Conservation (phyloP, 2,888 invertebrate species). For the Hydrotaea cyrtoneurina region DNA sequence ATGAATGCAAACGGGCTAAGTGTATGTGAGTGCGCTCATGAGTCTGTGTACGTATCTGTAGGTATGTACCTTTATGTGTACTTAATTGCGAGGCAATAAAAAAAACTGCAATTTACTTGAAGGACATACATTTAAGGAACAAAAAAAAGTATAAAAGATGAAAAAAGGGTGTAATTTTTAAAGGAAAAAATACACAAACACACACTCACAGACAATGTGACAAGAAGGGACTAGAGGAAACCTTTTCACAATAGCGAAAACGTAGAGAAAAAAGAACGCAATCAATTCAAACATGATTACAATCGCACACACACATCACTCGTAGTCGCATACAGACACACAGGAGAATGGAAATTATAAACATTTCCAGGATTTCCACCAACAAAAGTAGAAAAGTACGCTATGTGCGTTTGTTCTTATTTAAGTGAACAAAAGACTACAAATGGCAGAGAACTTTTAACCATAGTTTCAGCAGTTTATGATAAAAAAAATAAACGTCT, state of each 20-base stretch:
- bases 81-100: slow-evolving; percentile 77
- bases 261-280: slow-evolving; percentile 61
- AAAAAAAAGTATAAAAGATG: slow-evolving; percentile 56
- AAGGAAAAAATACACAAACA: slow-evolving; percentile 22
- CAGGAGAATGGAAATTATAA: slow-evolving; percentile 13
- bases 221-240: slow-evolving; percentile 34
- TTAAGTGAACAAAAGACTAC: slow-evolving; percentile 34
- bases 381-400: background rate
- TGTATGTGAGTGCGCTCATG: background rate
- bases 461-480: slow-evolving; percentile 54
- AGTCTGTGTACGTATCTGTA: background rate
- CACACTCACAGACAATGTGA: background rate
- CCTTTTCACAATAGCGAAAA: slow-evolving; percentile 38
- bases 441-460: slow-evolving; percentile 38
- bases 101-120: slow-evolving; percentile 75
- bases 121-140: slow-evolving; percentile 73
- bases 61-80: slow-evolving; percentile 63
- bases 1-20: background rate
- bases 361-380: slow-evolving; percentile 25
- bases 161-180: slow-evolving; percentile 55
- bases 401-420: slow-evolving; percentile 39
- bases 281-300: slow-evolving; percentile 73
- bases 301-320: slow-evolving; percentile 64
- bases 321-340: background rate
- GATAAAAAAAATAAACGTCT: slow-evolving; percentile 57